Evolutionary conservation across 2,888 invertebrate species (phyloP).

Genomic region (Caenorhabditis sp.): DNA sequence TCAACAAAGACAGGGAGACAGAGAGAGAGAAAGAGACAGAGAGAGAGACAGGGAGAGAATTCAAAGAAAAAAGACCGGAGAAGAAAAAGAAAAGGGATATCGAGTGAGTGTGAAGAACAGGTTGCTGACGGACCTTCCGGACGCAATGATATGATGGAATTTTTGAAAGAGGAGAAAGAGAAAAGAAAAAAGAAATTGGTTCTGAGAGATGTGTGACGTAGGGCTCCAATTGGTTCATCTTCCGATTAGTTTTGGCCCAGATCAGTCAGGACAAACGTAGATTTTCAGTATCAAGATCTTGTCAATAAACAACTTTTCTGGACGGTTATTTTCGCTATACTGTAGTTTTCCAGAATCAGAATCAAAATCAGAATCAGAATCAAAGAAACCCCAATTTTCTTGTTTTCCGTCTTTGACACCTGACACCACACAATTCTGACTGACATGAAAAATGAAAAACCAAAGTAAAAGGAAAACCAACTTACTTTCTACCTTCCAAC

Average conservation of each 20-base stretch:
- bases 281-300: no score
- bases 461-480: no score
- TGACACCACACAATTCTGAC: not conserved
- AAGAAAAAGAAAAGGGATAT: slow-evolving; percentile 39
- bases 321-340: no score
- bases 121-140: slow-evolving; percentile 18
- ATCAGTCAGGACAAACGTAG: not conserved
- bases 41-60: not conserved
- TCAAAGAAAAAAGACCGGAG: slow-evolving; percentile 13
- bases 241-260: not conserved
- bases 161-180: not conserved
- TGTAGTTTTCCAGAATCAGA: not conserved
- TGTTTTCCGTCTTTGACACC: not conserved
- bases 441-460: no score
- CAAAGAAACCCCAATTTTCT: not conserved
- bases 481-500: slow-evolving; percentile 18
- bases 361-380: no score
- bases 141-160: slow-evolving; percentile 20
- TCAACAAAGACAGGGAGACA: no score
- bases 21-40: not conserved
- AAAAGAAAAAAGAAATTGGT: no score
- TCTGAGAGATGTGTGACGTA: no score
- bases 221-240: not conserved
- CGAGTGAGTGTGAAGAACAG: slow-evolving; percentile 35
- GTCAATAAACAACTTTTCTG: no score